These are phyloP conservation scores for Holothuria leucospilota DNA, from an alignment of 53 echinoderm and acorn worm genomes.

Conservation along the genomic window DNA sequence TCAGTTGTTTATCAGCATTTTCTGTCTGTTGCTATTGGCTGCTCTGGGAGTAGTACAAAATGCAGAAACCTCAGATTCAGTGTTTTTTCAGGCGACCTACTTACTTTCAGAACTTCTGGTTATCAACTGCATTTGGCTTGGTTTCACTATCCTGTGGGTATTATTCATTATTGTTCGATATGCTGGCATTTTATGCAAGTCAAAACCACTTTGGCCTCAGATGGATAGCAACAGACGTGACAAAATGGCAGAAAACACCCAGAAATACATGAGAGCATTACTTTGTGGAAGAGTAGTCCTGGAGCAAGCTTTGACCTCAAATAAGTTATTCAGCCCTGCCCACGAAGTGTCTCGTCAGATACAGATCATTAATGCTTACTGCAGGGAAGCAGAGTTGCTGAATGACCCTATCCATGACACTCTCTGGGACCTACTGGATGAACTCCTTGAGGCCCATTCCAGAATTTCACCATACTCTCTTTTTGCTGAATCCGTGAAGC, in stretches of 20 bases:
- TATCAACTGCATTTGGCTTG: constrained; percentile 71
- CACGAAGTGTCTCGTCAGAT: constrained; percentile 95
- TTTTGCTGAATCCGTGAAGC: constrained; percentile 88
- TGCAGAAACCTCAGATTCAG: constrained; percentile 69
- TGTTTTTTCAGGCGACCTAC: constrained; percentile 83
- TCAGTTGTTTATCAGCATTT: constrained; percentile 73
- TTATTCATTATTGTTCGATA: constrained; percentile 84
- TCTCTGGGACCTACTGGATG: constrained; percentile 96
- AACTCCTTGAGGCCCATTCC: constrained; percentile 95
- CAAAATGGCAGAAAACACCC: constrained; percentile 79
- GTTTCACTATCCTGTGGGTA: constrained; percentile 74
- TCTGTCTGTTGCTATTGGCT: constrained; percentile 77
- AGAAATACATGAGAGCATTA: constrained; percentile 85
- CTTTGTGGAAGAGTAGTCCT: constrained; percentile 90
- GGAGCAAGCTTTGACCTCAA: constrained; percentile 82
- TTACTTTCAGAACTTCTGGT: constrained; percentile 80
- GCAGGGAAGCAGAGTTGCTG: constrained; percentile 91
- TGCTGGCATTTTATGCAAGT: constrained; percentile 74
- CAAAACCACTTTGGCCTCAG: constrained; percentile 87
- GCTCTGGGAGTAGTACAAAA: constrained; percentile 92
- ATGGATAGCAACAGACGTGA: constrained; percentile 76
- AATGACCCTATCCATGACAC: constrained; percentile 91
- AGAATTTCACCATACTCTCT: constrained; percentile 86
- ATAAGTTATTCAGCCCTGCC: constrained; percentile 93
- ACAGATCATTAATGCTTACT: constrained; percentile 98